Evolutionary conservation across 2,888 invertebrate species (phyloP).

Genomic region (Megaustenia siamemsis): DNA sequence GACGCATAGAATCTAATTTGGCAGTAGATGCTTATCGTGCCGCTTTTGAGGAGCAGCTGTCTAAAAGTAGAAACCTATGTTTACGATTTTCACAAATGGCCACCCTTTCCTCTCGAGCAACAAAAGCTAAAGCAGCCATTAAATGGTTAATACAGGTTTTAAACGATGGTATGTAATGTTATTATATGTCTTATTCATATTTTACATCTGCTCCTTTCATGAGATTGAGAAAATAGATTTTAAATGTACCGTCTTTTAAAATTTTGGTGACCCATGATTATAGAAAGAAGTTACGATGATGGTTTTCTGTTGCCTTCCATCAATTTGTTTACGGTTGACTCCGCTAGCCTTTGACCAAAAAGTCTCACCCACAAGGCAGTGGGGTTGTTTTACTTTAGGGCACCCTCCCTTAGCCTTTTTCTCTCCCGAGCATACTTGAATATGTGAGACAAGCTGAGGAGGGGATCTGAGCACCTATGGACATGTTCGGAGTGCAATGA

Average conservation of each 20-base stretch:
- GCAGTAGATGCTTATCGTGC: slow-evolving; percentile 76
- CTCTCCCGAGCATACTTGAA: no score
- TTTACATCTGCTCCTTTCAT: not conserved
- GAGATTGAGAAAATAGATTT: not conserved
- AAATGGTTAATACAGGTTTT: slow-evolving; percentile 65
- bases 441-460: no score
- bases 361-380: no score
- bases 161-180: slow-evolving; percentile 48
- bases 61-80: slow-evolving; percentile 68
- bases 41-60: slow-evolving; percentile 78
- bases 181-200: not conserved
- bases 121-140: slow-evolving; percentile 70
- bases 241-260: not conserved
- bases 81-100: slow-evolving; percentile 68
- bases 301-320: no score
- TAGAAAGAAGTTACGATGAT: no score
- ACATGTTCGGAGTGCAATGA: no score
- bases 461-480: no score
- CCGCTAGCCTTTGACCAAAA: no score
- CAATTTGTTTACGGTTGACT: no score
- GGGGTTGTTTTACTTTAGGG: no score
- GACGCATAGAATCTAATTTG: slow-evolving; percentile 71
- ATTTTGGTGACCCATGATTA: no score
- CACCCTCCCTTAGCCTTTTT: no score
- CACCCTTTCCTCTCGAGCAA: slow-evolving; percentile 58